These are phyloP conservation scores for Dugesia japonica DNA, from an alignment of 2,888 invertebrate genomes.

Conservation along the genomic window DNA sequence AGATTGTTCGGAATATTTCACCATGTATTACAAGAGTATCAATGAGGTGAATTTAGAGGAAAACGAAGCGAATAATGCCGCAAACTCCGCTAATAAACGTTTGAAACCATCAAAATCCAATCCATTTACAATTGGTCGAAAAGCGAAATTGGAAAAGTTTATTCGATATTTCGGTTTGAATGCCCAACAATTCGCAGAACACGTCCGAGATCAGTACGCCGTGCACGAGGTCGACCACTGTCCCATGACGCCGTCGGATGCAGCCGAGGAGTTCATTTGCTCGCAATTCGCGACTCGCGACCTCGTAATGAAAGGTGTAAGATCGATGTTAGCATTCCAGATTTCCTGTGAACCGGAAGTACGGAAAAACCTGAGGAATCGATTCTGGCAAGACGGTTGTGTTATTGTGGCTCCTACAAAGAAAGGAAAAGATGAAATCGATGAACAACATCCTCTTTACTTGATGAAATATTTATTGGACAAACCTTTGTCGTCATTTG, in stretches of 20 bases:
- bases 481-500: slow-evolving; percentile 74
- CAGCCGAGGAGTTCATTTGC: slow-evolving; percentile 60
- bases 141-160: slow-evolving; percentile 54
- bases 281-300: slow-evolving; percentile 58
- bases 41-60: background rate
- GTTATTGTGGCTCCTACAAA: slow-evolving; percentile 67
- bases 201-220: slow-evolving; percentile 81
- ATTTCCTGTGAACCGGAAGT: slow-evolving; percentile 53
- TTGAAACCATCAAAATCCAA: background rate
- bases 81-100: slow-evolving; percentile 58
- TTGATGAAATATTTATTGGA: slow-evolving; percentile 70
- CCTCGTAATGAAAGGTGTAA: slow-evolving; percentile 72
- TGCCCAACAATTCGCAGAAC: slow-evolving; percentile 85
- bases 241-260: slow-evolving; percentile 63
- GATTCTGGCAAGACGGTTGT: slow-evolving; percentile 71
- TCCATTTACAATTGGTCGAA: background rate
- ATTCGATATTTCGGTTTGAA: slow-evolving; percentile 77
- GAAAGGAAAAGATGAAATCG: slow-evolving; percentile 74
- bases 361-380: slow-evolving; percentile 63
- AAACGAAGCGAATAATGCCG: slow-evolving; percentile 50
- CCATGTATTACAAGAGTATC: slow-evolving; percentile 59
- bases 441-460: slow-evolving; percentile 69
- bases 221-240: slow-evolving; percentile 84
- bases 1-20: slow-evolving; percentile 79
- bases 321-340: slow-evolving; percentile 83